Conservation (phyloP, 2,888 invertebrate species). For the Craniophora ligustri region DNA sequence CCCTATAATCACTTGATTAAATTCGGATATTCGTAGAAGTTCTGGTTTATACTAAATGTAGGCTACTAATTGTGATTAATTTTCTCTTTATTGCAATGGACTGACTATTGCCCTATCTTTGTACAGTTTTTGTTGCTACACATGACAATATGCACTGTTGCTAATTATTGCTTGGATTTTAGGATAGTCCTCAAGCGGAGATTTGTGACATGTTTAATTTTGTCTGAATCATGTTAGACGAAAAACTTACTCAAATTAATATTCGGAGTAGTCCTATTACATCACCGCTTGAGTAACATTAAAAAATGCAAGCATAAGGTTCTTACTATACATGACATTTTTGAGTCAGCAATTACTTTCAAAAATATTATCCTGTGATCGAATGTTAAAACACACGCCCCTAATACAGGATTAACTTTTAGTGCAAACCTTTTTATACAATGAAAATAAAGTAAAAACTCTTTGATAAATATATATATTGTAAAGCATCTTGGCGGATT, state of each 20-base stretch:
- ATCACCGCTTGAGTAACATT: not conserved
- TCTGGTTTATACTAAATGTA: conserved; percentile 1
- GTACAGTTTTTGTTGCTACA: conserved; percentile 33
- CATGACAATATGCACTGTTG: conserved; percentile 9
- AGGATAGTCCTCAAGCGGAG: not conserved
- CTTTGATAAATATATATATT: too few species aligned
- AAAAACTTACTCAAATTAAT: too few species aligned
- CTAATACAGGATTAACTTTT: too few species aligned
- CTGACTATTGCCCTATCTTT: not conserved
- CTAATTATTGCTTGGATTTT: conserved; percentile 37
- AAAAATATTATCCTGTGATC: too few species aligned
- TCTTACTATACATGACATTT: not conserved
- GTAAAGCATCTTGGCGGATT: too few species aligned
- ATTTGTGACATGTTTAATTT: too few species aligned
- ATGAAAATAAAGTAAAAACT: too few species aligned
- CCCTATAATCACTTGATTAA: not conserved
- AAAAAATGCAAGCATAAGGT: not conserved
- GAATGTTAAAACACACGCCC: too few species aligned
- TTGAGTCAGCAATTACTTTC: not conserved
- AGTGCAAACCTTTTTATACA: too few species aligned
- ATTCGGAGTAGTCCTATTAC: too few species aligned
- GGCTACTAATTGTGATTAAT: conserved; percentile 16
- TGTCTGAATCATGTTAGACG: too few species aligned
- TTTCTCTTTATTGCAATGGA: conserved; percentile 3
- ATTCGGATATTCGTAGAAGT: not conserved